Conservation (phyloP, 1,140 invertebrate species). For the Megalopta genalis region DNA sequence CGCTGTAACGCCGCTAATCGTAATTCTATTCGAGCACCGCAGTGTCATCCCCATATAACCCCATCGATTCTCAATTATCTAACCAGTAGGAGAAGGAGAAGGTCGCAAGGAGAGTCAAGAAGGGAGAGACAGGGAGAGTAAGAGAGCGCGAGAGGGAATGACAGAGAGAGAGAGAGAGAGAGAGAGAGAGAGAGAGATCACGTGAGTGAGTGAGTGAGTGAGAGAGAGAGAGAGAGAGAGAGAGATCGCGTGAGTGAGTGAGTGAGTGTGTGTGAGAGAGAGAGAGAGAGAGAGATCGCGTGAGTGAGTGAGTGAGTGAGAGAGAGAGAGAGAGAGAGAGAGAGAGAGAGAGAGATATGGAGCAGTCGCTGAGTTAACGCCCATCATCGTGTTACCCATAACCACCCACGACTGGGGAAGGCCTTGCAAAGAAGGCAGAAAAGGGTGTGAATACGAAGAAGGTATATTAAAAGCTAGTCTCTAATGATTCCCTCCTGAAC, state of each 20-base stretch:
- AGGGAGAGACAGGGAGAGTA: not conserved
- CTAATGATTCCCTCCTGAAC: slow-evolving; percentile 27
- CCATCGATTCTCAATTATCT: slow-evolving; percentile 73
- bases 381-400: slow-evolving; percentile 27
- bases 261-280: no score
- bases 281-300: not conserved
- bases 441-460: not conserved
- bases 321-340: not conserved
- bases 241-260: no score
- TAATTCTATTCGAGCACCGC: slow-evolving; percentile 68
- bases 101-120: not conserved
- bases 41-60: slow-evolving; percentile 60
- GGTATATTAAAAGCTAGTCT: slow-evolving; percentile 34
- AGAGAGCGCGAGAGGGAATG: no score
- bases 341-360: not conserved
- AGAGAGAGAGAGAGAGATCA: not conserved
- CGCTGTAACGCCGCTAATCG: slow-evolving; percentile 58
- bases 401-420: slow-evolving; percentile 2
- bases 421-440: not conserved
- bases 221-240: not conserved
- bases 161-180: no score
- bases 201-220: no score
- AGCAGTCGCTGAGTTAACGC: slow-evolving; percentile 37
- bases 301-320: no score
- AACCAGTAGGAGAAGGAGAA: not conserved